These are phyloP conservation scores for Candoia aspera DNA, from an alignment of 2,113 vertebrate genomes.

Conservation along the genomic window DNA sequence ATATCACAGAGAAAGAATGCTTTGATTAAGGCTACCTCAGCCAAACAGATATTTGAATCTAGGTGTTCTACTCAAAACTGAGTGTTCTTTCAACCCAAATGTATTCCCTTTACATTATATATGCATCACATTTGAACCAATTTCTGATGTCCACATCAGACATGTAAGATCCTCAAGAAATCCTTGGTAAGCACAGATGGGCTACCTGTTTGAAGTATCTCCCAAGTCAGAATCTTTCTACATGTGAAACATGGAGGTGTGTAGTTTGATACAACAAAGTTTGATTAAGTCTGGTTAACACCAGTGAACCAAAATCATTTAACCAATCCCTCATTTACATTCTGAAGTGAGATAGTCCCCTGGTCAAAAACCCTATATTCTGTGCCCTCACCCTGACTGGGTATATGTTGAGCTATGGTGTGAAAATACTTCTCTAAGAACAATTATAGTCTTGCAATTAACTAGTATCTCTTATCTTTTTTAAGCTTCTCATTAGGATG, in stretches of 20 bases:
- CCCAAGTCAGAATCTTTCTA: not conserved
- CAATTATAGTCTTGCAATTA: slow-evolving; percentile 47
- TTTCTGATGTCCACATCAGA: not conserved
- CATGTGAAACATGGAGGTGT: not conserved
- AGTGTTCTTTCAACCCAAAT: not conserved
- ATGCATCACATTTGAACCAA: not conserved
- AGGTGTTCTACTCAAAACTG: not conserved
- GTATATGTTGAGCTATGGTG: not conserved
- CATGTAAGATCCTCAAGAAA: not conserved
- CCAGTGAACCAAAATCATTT: not conserved
- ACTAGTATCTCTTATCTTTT: slow-evolving; percentile 28
- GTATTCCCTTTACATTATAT: not conserved
- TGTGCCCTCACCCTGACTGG: not conserved
- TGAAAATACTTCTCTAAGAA: not conserved
- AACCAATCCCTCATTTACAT: not conserved
- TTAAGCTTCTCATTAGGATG: slow-evolving; percentile 59
- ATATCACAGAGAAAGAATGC: not conserved
- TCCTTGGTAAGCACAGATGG: not conserved
- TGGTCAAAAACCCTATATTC: not conserved
- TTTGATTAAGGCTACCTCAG: not conserved
- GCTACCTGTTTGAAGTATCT: not conserved
- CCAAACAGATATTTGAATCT: not conserved
- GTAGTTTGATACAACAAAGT: not conserved
- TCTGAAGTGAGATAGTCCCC: not conserved
- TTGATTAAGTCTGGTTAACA: not conserved